These are phyloP conservation scores for Nasonovia ribisnigri DNA, from an alignment of 2,888 invertebrate species.

Conservation along the genomic window DNA sequence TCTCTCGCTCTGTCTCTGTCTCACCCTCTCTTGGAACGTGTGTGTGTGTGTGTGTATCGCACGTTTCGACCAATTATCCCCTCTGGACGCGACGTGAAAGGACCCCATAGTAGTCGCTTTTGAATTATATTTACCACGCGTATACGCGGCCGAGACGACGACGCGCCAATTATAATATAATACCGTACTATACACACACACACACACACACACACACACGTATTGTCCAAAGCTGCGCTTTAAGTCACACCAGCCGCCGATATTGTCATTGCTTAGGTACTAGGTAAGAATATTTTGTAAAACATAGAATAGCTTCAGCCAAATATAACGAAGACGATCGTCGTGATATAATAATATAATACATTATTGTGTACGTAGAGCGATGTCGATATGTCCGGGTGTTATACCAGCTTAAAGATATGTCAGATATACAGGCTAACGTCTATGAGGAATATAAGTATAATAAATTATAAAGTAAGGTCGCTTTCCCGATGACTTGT, in stretches of 20 bases:
- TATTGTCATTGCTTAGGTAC: neutral
- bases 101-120: slow-evolving; percentile 55
- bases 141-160: slow-evolving; percentile 22
- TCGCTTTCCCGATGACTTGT: neutral
- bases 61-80: slow-evolving; percentile 64
- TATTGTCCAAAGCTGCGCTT: neutral
- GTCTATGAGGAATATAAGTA: neutral
- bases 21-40: neutral
- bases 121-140: slow-evolving; percentile 62
- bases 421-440: neutral
- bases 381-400: too few relatives aligned
- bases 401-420: too few relatives aligned
- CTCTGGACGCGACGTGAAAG: slow-evolving; percentile 47
- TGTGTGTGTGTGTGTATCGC: neutral
- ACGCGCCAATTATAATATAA: slow-evolving; percentile 17
- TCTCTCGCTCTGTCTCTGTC: neutral
- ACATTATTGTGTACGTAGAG: too few relatives aligned
- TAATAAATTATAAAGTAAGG: neutral
- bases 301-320: too few relatives aligned
- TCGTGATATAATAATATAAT: too few relatives aligned
- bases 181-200: neutral
- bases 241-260: neutral
- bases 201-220: neutral
- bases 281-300: neutral
- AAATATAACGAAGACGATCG: too few relatives aligned